Base-by-base conservation (phyloP, 1,140 invertebrate species). In the Drosophila arawakana region DNA sequence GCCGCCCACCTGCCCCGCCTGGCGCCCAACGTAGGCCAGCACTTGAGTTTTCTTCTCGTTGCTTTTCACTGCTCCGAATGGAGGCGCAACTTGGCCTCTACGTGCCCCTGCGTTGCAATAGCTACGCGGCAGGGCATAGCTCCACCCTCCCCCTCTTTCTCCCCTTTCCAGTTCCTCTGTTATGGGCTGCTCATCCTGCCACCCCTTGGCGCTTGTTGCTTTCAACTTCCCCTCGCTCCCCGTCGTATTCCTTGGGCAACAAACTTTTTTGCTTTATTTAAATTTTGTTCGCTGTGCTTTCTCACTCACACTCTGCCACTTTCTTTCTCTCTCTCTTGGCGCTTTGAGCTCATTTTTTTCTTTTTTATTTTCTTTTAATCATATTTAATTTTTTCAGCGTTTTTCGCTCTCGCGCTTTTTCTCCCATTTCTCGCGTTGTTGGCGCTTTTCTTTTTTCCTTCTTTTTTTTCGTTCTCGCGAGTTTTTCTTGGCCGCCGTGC, bases 371-470 rank as follows among this genome's bases (percentile, higher is more conserved):
- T 88, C 84, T 83, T 84, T 88, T 88, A 88, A 88, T 88, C 83
- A 89, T 88, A 88, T 88, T 88, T 89, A 88, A 88, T 89, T 90
- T 89, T 88, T 89, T 86, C 77, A 78, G 76, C 85, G 77, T 81
- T 88, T 88, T 73, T 74, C 76, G 72, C 76, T 54, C 78, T 50
- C 43, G 58, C 59, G 47, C 73, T 55, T 82, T 73, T 54, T 58
- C 46, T 61, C 39, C 52, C 66, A 66, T 66, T 67, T 68, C 59
- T 69, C 34, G 13, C 41, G 34, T 47, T 67, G 13, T 13, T 43
- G 25, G 4, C 25, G 25, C 18, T 30, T 30, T 30, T 30, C 25
- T 30, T 30, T 30, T 30, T 30, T 3, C 25, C 25, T 30, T 3
- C 54, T 66, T 73, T 58, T 71, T 66, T 80, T 70, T 43, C 70